Base-by-base conservation (phyloP, 2,797 vertebrate species). In the Tokudaia tokunoshimensis region DNA sequence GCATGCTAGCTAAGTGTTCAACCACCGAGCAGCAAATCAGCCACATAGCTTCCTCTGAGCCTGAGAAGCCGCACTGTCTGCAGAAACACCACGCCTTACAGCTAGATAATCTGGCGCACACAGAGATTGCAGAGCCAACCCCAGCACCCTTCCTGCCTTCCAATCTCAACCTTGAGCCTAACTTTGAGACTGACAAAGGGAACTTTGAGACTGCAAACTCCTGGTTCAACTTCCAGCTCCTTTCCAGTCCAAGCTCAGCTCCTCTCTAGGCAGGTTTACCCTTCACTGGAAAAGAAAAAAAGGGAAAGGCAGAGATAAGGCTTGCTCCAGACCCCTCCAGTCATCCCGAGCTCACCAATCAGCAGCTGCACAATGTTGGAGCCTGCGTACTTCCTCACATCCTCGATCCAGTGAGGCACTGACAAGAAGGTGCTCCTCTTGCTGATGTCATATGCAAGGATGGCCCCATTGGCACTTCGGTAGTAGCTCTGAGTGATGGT, bases 401-500 rank as follows among this genome's bases (percentile, higher is more conserved):
- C 99, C 97, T 99, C 99, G 83, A 99, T 99, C 99, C 99, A 99
- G 98, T 98, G 99, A 67, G 99, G 99, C 96, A 99, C 98, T 0
- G 99, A 99, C 92, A 98, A 97, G 97, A 99, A 99, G 22, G 99
- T 98, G 81, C 98, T 98, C 74, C 97, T 99, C 97, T 99, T 99
- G 97, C 99, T 99, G 98, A 99, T 99, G 97, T 99, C 99, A 0
- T 99, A 99, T 2, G 99, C 99, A 0, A 99, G 98, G 98, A 99
- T 99, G 96, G 99, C 99, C 17, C 99, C 99, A 0, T 99, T 99
- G 95, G 99, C 99, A 88, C 99, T 99, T 95, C 99, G 99, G 91
- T 99, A 99, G 52, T 99, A 99, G 80, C 99, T 99, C 98, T 99
- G 99, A 0, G 99, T 99, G 98, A 99, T 99, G 80, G 99, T 99